phyloP scores from a whole-genome alignment of 2,113 vertebrate species.

The Aramus guarauna region DNA sequence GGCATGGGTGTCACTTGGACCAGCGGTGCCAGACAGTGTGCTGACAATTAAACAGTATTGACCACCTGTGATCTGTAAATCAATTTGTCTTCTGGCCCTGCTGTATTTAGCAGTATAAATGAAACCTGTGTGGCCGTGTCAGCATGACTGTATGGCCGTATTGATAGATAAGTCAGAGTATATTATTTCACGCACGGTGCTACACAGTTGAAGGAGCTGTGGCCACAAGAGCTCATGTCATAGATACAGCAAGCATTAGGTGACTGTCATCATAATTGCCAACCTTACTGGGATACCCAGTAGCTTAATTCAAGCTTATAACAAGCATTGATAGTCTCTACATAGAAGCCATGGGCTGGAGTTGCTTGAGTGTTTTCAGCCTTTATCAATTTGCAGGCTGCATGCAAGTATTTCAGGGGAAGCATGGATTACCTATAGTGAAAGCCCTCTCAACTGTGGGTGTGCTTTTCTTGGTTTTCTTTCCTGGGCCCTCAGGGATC shows the following conservation, averaged over 20 bases:
- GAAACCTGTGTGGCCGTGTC: neutral
- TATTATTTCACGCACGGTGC: neutral
- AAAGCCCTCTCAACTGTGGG: neutral
- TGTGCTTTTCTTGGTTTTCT: neutral
- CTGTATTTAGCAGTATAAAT: neutral
- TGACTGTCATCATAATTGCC: neutral
- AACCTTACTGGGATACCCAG: neutral
- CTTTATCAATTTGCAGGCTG: neutral
- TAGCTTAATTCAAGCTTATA: neutral
- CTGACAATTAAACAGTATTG: neutral
- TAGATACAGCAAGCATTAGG: neutral
- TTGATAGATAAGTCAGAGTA: neutral
- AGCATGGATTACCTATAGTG: neutral
- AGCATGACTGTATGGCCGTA: neutral
- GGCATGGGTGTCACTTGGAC: neutral
- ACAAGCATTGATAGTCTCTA: neutral
- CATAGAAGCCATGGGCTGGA: neutral
- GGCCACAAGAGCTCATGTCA: neutral
- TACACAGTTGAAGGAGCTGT: neutral
- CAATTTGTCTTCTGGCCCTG: slow-evolving; percentile 13
- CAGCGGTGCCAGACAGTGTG: neutral
- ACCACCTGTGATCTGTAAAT: neutral
- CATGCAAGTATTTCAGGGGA: neutral
- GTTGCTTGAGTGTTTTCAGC: neutral
- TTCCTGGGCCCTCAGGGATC: neutral